Conservation (phyloP, 2,888 invertebrate species). For the Dorcus hopei region DNA sequence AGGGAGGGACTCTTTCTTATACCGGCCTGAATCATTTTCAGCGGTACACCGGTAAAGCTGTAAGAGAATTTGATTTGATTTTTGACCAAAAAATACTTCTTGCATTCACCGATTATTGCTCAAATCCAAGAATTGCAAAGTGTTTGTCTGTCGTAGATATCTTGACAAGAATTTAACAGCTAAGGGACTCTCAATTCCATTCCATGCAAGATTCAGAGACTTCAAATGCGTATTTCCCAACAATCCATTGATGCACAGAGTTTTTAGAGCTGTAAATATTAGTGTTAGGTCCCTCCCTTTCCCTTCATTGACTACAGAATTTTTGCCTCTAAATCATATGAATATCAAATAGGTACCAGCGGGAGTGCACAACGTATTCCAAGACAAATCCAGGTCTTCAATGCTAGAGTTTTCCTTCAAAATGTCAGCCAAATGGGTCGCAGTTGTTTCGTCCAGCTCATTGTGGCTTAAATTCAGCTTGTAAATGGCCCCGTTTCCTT, state of each 20-base stretch:
- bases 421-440: constrained; percentile 43
- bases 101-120: constrained; percentile 43
- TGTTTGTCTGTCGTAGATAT: constrained; percentile 32
- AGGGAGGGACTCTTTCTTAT: constrained; percentile 49
- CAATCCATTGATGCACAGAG: constrained; percentile 42
- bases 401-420: constrained; percentile 47
- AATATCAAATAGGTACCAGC: constrained; percentile 34
- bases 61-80: constrained; percentile 1
- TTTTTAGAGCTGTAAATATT: constrained; percentile 39
- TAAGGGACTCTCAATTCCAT: constrained; percentile 45
- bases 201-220: constrained; percentile 51
- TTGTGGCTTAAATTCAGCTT: constrained; percentile 53
- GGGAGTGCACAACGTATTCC: constrained; percentile 52
- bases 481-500: constrained; percentile 39
- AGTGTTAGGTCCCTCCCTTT: too few relatives aligned
- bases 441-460: constrained; percentile 48
- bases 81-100: not conserved
- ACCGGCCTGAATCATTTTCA: constrained; percentile 40
- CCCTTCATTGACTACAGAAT: not conserved
- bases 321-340: not conserved
- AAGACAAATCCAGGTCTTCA: constrained; percentile 52
- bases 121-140: constrained; percentile 42
- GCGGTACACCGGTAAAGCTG: constrained; percentile 37
- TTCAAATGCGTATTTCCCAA: constrained; percentile 37
- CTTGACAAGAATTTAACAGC: constrained; percentile 33